Conservation (phyloP, 2,797 vertebrate genomes). For the Benthosema pterotum region DNA sequence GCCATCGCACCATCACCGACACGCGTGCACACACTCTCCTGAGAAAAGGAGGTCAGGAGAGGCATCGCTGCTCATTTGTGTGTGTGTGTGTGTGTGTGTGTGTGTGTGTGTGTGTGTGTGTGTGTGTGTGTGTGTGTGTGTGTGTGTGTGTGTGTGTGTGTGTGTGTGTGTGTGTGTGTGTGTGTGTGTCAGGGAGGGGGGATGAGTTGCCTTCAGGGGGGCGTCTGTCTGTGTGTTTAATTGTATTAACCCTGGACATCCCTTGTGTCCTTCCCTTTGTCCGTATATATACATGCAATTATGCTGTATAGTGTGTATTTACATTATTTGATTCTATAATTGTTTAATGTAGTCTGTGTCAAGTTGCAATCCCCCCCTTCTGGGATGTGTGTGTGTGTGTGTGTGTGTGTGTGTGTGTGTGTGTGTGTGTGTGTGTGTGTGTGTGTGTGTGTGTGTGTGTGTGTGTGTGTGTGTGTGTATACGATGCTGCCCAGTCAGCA, state of each 20-base stretch:
- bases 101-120: conserved; percentile 1
- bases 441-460: background rate
- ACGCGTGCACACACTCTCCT: background rate
- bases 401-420: too few relatives aligned
- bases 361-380: too few relatives aligned
- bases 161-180: background rate
- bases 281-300: too few relatives aligned
- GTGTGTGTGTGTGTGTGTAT: conserved; percentile 2
- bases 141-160: background rate
- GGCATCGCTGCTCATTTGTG: conserved; percentile 20
- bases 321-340: too few relatives aligned
- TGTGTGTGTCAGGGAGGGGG: background rate
- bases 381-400: too few relatives aligned
- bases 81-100: conserved; percentile 24
- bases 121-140: background rate
- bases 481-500: conserved; percentile 43
- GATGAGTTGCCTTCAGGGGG: background rate
- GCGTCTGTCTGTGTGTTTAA: background rate
- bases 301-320: too few relatives aligned
- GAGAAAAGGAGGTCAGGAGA: conserved; percentile 20
- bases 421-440: background rate
- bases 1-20: background rate
- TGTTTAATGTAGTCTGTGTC: too few relatives aligned
- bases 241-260: too few relatives aligned
- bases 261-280: too few relatives aligned